Percentiles rank a stretch among this genome's conserved stretches.
Conservation (phyloP, 2,113 vertebrate species). For the Tupaia chinensis region DNA sequence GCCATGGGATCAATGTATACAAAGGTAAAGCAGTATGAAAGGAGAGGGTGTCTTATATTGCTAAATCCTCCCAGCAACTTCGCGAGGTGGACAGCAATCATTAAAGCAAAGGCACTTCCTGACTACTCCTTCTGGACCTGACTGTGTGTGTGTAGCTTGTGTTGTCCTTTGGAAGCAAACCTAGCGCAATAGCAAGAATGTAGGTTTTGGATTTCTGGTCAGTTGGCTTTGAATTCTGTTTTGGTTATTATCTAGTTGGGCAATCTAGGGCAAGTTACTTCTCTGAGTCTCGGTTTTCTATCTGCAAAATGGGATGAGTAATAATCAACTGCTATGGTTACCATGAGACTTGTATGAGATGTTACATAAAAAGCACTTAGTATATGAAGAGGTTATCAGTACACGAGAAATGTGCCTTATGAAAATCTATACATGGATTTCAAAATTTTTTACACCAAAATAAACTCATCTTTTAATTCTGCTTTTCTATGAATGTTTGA, state of each 20-base stretch:
- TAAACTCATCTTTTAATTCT: too few relatives aligned
- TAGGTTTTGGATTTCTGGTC: neutral
- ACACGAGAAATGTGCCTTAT: too few relatives aligned
- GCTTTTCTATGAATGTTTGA: too few relatives aligned
- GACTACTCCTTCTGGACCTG: neutral
- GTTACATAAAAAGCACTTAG: neutral
- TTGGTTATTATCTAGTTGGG: neutral
- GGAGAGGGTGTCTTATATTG: neutral
- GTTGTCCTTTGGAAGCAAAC: neutral
- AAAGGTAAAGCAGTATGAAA: neutral
- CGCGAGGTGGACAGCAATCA: too few relatives aligned
- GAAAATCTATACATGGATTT: too few relatives aligned
- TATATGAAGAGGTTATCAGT: too few relatives aligned
- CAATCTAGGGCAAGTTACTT: slow-evolving; percentile 61
- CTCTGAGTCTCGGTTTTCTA: slow-evolving; percentile 17
- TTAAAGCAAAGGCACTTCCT: neutral
- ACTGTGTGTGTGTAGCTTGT: neutral
- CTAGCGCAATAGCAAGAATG: neutral
- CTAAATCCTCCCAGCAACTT: neutral
- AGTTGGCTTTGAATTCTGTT: neutral
- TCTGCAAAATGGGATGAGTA: neutral
- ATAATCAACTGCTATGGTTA: neutral
- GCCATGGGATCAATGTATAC: neutral
- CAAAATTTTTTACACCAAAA: too few relatives aligned
- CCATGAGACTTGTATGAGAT: neutral